Conservation (phyloP, 2,797 vertebrate species). For the Brotula barbata region DNA sequence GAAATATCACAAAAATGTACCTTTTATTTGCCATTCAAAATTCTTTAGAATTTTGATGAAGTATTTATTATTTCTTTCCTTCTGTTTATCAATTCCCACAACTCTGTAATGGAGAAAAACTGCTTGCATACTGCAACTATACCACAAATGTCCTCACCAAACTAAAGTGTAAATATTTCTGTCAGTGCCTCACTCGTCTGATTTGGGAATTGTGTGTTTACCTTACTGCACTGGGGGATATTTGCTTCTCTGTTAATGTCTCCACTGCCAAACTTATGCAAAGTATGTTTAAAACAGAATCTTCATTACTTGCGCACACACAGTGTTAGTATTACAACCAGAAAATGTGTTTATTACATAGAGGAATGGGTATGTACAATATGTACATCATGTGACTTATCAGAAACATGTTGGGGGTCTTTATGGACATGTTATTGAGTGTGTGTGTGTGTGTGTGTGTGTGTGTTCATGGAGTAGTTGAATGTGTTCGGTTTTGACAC, state of each 20-base stretch:
- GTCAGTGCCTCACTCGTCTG: conserved; percentile 43
- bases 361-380: conserved; percentile 14
- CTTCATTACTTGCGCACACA: conserved; percentile 49
- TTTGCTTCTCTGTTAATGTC: conserved; percentile 40
- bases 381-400: conserved; percentile 21
- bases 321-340: conserved; percentile 19
- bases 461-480: conserved; percentile 32
- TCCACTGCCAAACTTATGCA: conserved; percentile 55
- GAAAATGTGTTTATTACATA: conserved; percentile 30
- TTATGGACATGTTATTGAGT: conserved; percentile 12
- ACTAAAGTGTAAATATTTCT: conserved; percentile 65
- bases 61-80: conserved; percentile 71
- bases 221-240: conserved; percentile 45
- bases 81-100: conserved; percentile 67
- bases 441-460: conserved; percentile 39
- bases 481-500: conserved; percentile 69
- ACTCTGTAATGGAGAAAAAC: conserved; percentile 46
- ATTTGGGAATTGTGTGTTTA: conserved; percentile 61
- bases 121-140: conserved; percentile 34
- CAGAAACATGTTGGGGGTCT: conserved; percentile 27
- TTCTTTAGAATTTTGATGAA: conserved; percentile 60
- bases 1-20: conserved; percentile 41
- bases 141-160: conserved; percentile 31
- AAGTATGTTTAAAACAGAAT: conserved; percentile 66
- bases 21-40: conserved; percentile 51